Percentiles rank a stretch among this genome's conserved stretches.
Conservation (phyloP, 1,140 invertebrate genomes). For the Cataglyphis hispanica region DNA sequence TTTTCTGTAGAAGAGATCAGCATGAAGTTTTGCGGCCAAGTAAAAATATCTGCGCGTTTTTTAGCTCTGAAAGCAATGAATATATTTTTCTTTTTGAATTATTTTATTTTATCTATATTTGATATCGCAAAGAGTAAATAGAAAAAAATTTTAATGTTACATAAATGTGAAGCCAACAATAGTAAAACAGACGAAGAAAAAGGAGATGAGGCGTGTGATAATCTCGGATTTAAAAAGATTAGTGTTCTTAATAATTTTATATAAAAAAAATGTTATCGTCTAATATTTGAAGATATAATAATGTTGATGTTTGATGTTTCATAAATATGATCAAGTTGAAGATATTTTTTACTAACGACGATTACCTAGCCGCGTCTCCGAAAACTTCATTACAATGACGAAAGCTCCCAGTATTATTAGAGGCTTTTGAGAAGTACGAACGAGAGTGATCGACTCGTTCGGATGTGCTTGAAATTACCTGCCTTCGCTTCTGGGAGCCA, state of each 20-base stretch:
- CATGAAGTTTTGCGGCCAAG: conserved; percentile 64
- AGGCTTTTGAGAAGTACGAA: conserved; percentile 62
- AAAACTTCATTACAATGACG: conserved; percentile 65
- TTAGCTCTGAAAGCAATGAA: conserved; percentile 37
- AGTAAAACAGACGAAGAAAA: conserved; percentile 18
- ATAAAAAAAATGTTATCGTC: background rate
- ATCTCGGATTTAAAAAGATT: conserved; percentile 27
- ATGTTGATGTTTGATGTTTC: background rate
- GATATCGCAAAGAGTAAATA: background rate
- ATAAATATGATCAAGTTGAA: background rate
- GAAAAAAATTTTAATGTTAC: background rate
- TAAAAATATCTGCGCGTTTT: conserved; percentile 37
- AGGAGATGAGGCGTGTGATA: conserved; percentile 34
- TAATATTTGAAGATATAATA: background rate
- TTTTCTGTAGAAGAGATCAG: conserved; percentile 64
- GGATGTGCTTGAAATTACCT: conserved; percentile 76
- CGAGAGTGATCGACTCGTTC: conserved; percentile 64
- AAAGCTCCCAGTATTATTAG: conserved; percentile 62
- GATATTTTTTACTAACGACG: conserved; percentile 60
- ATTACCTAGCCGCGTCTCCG: conserved; percentile 38
- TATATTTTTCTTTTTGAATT: conserved; percentile 12
- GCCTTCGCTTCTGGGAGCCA: conserved; percentile 74
- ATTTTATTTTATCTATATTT: conserved; percentile 10
- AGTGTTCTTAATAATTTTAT: background rate
- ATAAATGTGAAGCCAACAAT: background rate